Evolutionary conservation across 2,113 vertebrate genomes (phyloP).

Genomic region (Theristicus caerulescens): DNA sequence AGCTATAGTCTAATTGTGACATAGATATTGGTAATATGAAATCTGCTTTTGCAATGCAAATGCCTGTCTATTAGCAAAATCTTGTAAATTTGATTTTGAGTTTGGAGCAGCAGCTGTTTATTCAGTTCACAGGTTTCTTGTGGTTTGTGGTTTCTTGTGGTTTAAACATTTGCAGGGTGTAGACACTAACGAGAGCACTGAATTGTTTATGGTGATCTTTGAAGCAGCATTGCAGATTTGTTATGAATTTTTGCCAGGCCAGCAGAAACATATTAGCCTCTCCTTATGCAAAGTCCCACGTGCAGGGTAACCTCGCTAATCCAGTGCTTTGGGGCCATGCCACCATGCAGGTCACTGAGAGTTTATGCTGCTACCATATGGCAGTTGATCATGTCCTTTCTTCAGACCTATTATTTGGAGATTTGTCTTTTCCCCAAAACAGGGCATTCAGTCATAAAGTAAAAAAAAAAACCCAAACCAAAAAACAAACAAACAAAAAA

Average conservation of each 20-base stretch:
- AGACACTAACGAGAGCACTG: slow-evolving; percentile 46
- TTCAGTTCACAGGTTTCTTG: slow-evolving; percentile 68
- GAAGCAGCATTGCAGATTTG: slow-evolving; percentile 40
- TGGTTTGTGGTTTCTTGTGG: slow-evolving; percentile 68
- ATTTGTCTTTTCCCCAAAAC: background rate
- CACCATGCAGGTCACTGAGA: background rate
- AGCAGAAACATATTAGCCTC: slow-evolving; percentile 25
- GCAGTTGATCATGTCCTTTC: background rate
- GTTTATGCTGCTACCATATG: background rate
- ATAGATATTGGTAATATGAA: background rate
- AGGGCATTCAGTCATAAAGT: background rate
- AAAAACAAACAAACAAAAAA: background rate
- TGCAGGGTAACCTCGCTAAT: background rate
- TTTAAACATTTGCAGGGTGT: slow-evolving; percentile 67
- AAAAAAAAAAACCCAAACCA: background rate
- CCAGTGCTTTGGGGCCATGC: background rate
- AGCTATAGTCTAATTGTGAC: slow-evolving; percentile 19
- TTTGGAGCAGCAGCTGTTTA: slow-evolving; percentile 62
- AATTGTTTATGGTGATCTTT: slow-evolving; percentile 64
- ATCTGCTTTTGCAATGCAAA: slow-evolving; percentile 61
- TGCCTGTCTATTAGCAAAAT: slow-evolving; percentile 38
- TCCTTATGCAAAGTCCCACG: background rate
- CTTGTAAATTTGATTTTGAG: slow-evolving; percentile 35
- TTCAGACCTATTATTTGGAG: background rate
- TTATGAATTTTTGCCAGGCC: slow-evolving; percentile 30